Conservation (phyloP, 2,888 invertebrate species). For the Choreutis nemorana region DNA sequence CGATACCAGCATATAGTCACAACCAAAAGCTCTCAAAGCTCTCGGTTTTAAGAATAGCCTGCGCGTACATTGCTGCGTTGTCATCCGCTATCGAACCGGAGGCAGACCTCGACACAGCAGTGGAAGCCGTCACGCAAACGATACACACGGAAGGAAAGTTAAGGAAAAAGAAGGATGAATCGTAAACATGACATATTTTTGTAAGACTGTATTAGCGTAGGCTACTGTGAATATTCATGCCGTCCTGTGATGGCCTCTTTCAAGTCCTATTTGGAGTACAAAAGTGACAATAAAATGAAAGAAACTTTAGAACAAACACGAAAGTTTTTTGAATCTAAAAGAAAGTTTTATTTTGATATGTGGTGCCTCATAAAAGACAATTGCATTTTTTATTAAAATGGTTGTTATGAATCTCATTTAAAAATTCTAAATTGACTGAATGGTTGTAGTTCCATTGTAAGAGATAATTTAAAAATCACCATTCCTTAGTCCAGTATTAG, state of each 20-base stretch:
- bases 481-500: slow-evolving; percentile 50
- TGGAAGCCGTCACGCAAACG: slow-evolving; percentile 88
- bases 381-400: not conserved
- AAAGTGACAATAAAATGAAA: slow-evolving; percentile 32
- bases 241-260: slow-evolving; percentile 22
- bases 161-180: slow-evolving; percentile 84
- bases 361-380: too few species aligned
- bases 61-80: slow-evolving; percentile 90
- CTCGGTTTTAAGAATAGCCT: slow-evolving; percentile 91
- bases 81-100: slow-evolving; percentile 77
- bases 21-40: slow-evolving; percentile 94
- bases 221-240: slow-evolving; percentile 7
- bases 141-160: slow-evolving; percentile 93
- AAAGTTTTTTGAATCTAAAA: too few species aligned
- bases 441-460: slow-evolving; percentile 9
- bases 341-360: too few species aligned
- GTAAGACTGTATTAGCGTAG: not conserved
- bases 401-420: too few species aligned
- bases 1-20: slow-evolving; percentile 91
- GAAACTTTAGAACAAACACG: too few species aligned
- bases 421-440: slow-evolving; percentile 12
- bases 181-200: too few species aligned
- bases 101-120: slow-evolving; percentile 76
- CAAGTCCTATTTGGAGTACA: slow-evolving; percentile 32
- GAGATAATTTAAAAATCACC: slow-evolving; percentile 16